Conservation (phyloP, 2,888 invertebrate genomes). For the Tipula unca region DNA sequence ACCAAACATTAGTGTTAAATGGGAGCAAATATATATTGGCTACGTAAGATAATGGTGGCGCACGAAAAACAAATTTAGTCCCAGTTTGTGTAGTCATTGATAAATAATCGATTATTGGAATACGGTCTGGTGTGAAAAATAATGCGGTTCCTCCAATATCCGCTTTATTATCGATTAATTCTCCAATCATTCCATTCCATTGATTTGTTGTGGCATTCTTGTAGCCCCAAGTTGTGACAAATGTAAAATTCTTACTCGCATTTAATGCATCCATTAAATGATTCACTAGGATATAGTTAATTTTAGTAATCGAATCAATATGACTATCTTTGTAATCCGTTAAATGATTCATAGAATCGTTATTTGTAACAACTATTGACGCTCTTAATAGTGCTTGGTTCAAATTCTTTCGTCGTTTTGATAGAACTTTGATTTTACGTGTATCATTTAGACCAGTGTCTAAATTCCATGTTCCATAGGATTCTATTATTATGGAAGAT, state of each 20-base stretch:
- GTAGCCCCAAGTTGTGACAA: constrained; percentile 55
- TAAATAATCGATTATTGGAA: constrained; percentile 45
- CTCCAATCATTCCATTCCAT: constrained; percentile 60
- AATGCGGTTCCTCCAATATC: constrained; percentile 50
- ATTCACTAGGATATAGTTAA: constrained; percentile 51
- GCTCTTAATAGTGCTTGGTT: constrained; percentile 44
- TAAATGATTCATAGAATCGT: constrained; percentile 51
- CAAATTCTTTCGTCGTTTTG: constrained; percentile 43
- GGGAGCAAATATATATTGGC: constrained; percentile 59
- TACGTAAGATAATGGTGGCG: constrained; percentile 55
- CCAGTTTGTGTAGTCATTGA: constrained; percentile 48
- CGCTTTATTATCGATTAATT: constrained; percentile 48
- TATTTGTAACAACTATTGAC: constrained; percentile 52
- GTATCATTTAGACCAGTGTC: constrained; percentile 21
- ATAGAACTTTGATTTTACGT: constrained; percentile 20
- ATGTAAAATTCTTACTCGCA: constrained; percentile 46
- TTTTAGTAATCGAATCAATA: constrained; percentile 55
- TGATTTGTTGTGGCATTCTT: constrained; percentile 43
- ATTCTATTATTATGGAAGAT: background rate
- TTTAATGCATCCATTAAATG: constrained; percentile 51
- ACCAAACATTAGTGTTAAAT: constrained; percentile 55
- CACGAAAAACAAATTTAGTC: constrained; percentile 54
- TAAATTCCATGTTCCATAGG: background rate
- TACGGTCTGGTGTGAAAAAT: constrained; percentile 36
- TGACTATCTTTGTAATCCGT: constrained; percentile 47